A percentile compares a stretch with the other conserved stretches of the same genome.
Evolutionary conservation across 2,888 invertebrate genomes (phyloP).

Genomic region (Caenorhabditis plicata): DNA sequence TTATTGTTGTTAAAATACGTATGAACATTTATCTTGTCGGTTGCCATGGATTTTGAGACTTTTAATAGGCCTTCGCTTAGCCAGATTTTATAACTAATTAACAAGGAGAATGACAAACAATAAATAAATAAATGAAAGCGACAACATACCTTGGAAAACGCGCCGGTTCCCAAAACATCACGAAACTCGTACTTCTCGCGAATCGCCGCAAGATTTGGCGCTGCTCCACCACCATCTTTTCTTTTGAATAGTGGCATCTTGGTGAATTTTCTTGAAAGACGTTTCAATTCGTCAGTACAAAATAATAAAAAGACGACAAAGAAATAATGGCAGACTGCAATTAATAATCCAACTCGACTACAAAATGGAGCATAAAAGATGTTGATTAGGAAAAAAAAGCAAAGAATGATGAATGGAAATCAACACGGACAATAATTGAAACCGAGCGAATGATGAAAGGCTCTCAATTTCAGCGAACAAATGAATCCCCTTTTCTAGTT

Average conservation of each 20-base stretch:
- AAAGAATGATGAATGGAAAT: too few species aligned
- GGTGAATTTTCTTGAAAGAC: not conserved
- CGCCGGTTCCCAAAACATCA: conserved; percentile 64
- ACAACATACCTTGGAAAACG: conserved; percentile 57
- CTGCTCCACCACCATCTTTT: conserved; percentile 25
- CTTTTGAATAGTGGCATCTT: conserved; percentile 48
- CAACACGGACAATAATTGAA: too few species aligned
- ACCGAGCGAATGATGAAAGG: too few species aligned
- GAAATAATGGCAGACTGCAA: not conserved
- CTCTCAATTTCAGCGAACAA: too few species aligned
- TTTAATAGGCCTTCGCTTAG: too few species aligned
- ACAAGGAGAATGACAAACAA: too few species aligned
- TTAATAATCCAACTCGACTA: not conserved
- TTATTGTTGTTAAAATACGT: too few species aligned
- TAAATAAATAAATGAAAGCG: not conserved
- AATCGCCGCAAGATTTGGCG: conserved; percentile 31
- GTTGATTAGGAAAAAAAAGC: not conserved
- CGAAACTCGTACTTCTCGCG: conserved; percentile 62
- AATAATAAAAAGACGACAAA: not conserved
- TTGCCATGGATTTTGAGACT: too few species aligned
- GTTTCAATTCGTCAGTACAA: too few species aligned
- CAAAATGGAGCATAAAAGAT: not conserved
- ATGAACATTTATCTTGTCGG: too few species aligned
- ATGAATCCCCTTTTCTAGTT: too few species aligned
- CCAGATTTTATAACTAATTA: too few species aligned